phyloP scores from a whole-genome alignment of 2,888 invertebrate species.

The Choreutis nemorana region DNA sequence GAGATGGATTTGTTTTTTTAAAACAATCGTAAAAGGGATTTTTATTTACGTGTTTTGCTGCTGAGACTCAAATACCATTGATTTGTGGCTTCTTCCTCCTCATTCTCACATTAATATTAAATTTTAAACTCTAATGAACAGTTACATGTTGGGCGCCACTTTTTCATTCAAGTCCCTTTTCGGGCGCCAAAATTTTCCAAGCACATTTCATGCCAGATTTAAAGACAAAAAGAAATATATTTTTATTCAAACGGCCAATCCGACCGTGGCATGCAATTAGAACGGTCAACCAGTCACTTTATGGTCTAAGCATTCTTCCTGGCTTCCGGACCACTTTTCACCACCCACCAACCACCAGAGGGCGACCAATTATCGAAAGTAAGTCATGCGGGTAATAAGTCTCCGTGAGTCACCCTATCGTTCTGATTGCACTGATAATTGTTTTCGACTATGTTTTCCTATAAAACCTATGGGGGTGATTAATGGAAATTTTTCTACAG shows the following conservation, averaged over 20 bases:
- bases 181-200: no score
- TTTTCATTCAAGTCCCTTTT: no score
- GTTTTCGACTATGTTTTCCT: slow-evolving; percentile 21
- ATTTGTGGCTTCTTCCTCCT: no score
- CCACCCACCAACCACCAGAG: slow-evolving; percentile 36
- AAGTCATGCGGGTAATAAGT: slow-evolving; percentile 54
- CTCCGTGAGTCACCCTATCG: slow-evolving; percentile 35
- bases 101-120: no score
- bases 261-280: slow-evolving; percentile 24
- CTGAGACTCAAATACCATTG: no score
- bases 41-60: no score
- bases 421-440: slow-evolving; percentile 47
- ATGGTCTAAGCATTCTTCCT: slow-evolving; percentile 20
- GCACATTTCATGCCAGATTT: no score
- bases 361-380: slow-evolving; percentile 36
- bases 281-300: slow-evolving; percentile 32
- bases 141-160: slow-evolving; percentile 3
- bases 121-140: background rate
- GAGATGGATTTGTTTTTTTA: no score
- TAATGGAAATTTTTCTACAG: no score
- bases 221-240: background rate
- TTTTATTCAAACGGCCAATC: background rate
- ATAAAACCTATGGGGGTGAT: slow-evolving; percentile 1
- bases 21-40: no score
- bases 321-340: slow-evolving; percentile 55